A percentile compares a stretch with the other conserved stretches of the same genome.
Conservation (phyloP, 2,888 invertebrate genomes). For the Xanthia togata region DNA sequence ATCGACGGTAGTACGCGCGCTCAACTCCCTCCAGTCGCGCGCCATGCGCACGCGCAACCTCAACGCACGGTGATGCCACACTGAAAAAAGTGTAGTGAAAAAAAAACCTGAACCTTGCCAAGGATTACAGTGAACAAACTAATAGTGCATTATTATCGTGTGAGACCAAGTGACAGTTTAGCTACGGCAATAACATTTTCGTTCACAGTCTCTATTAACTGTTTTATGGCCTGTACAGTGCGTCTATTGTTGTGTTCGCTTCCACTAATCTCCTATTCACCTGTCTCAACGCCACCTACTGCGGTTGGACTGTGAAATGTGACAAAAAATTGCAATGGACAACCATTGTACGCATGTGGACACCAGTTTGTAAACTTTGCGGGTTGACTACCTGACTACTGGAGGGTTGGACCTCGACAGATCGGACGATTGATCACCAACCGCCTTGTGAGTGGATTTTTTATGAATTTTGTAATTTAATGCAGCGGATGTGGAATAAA, state of each 20-base stretch:
- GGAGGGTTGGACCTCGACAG: constrained; percentile 79
- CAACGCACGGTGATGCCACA: constrained; percentile 72
- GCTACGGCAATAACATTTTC: constrained; percentile 77
- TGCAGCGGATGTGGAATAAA: constrained; percentile 90
- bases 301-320: constrained; percentile 88
- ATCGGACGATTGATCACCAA: constrained; percentile 83
- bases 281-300: constrained; percentile 83
- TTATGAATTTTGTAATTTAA: constrained; percentile 86
- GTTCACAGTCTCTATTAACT: constrained; percentile 82
- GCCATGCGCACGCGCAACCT: constrained; percentile 86
- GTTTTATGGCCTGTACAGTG: constrained; percentile 87
- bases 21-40: constrained; percentile 86
- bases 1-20: constrained; percentile 88
- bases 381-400: constrained; percentile 87
- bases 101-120: constrained; percentile 69
- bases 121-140: constrained; percentile 86
- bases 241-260: constrained; percentile 86
- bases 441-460: constrained; percentile 87
- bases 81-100: constrained; percentile 70
- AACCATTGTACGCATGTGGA: constrained; percentile 79
- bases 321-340: constrained; percentile 89
- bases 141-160: constrained; percentile 66
- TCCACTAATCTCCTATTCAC: constrained; percentile 88
- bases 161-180: constrained; percentile 73
- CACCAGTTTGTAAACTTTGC: constrained; percentile 87